phyloP scores from a whole-genome alignment of 2,113 vertebrate genomes.

The Gulo gulo region DNA sequence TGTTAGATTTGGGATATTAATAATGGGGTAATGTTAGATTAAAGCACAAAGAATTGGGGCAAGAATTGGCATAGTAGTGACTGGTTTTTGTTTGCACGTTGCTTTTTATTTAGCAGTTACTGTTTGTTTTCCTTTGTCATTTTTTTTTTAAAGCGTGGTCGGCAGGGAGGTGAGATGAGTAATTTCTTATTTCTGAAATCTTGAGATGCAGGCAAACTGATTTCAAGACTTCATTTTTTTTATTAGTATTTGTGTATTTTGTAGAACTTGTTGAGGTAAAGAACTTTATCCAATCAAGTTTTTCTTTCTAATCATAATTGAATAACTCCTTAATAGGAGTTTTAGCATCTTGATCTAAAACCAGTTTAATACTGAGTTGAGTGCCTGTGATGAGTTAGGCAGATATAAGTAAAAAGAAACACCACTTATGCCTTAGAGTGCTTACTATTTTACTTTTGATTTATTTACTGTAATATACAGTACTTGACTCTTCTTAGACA shows the following conservation, averaged over 20 bases:
- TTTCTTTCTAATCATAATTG: background rate
- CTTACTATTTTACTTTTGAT: background rate
- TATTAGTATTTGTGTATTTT: slow-evolving; percentile 8
- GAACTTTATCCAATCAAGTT: background rate
- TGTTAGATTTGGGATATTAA: background rate
- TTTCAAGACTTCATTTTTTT: slow-evolving; percentile 6
- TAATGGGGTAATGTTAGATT: background rate
- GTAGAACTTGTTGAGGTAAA: background rate
- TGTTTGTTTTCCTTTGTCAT: background rate
- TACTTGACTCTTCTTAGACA: background rate
- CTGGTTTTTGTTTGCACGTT: background rate
- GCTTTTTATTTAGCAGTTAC: background rate
- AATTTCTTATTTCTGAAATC: slow-evolving; percentile 27
- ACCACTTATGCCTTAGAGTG: background rate
- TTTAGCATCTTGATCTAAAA: slow-evolving; percentile 30
- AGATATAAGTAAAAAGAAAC: background rate
- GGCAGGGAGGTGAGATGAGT: background rate
- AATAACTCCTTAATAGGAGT: background rate
- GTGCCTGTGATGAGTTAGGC: background rate
- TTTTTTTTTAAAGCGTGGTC: background rate
- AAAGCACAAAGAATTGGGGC: background rate
- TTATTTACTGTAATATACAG: background rate
- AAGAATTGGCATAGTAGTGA: background rate
- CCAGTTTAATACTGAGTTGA: background rate
- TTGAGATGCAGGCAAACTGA: background rate